A percentile compares a stretch with the other conserved stretches of the same genome.
phyloP scores from a whole-genome alignment of 1,140 invertebrate genomes.

The Hormaphis cornu region DNA sequence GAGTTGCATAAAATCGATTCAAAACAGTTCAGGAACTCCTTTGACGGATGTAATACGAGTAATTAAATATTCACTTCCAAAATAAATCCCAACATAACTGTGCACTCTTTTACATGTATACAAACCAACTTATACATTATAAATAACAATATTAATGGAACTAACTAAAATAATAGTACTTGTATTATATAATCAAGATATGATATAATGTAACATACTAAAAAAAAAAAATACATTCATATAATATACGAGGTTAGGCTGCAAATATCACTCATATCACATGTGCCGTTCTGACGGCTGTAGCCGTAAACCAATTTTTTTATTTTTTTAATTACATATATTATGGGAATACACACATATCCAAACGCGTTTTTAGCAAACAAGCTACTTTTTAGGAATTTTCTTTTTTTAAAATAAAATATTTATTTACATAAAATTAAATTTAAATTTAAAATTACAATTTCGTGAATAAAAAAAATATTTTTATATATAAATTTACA shows the following conservation, averaged over 20 bases:
- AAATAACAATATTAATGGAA: slow-evolving; percentile 25
- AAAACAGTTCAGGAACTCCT: slow-evolving; percentile 23
- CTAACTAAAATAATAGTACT: slow-evolving; percentile 32
- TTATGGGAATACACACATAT: slow-evolving; percentile 27
- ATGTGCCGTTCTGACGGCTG: slow-evolving; percentile 11
- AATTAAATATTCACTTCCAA: background rate
- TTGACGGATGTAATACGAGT: background rate
- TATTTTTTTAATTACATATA: slow-evolving; percentile 6
- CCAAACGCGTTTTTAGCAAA: slow-evolving; percentile 23
- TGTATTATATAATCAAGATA: slow-evolving; percentile 18
- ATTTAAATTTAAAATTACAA: slow-evolving; percentile 1
- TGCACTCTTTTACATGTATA: slow-evolving; percentile 15
- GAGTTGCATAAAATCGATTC: slow-evolving; percentile 11
- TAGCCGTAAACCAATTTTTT: slow-evolving; percentile 7
- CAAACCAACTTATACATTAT: slow-evolving; percentile 8
- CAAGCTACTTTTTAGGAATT: slow-evolving; percentile 30
- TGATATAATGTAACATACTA: slow-evolving; percentile 4
- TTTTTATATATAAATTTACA: slow-evolving; percentile 31
- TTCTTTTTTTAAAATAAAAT: slow-evolving; percentile 24
- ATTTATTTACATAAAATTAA: slow-evolving; percentile 22
- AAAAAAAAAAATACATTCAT: slow-evolving; percentile 29
- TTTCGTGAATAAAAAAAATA: slow-evolving; percentile 17
- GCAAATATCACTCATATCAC: slow-evolving; percentile 33
- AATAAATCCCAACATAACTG: background rate
- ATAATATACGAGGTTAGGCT: slow-evolving; percentile 24